A percentile compares a stretch with the other conserved stretches of the same genome.
Conservation (phyloP, 2,797 vertebrate genomes). For the Tinamus major region DNA sequence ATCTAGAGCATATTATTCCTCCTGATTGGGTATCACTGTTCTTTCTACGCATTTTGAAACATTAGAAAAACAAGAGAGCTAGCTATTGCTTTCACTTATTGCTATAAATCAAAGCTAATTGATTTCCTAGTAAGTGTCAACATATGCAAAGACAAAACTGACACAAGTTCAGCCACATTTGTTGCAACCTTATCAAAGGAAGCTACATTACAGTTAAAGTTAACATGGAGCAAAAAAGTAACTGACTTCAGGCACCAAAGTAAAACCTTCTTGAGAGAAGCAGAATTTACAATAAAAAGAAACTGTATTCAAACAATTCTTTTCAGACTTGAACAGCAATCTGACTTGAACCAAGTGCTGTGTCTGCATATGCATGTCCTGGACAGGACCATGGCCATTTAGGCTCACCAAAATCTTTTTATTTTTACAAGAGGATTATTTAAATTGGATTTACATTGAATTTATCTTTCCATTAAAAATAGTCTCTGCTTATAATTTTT, state of each 20-base stretch:
- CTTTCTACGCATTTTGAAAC: background rate
- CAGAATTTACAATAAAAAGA: background rate
- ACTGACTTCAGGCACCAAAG: background rate
- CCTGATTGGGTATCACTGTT: background rate
- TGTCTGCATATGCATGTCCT: rapidly evolving
- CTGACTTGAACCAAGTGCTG: background rate
- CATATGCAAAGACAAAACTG: background rate
- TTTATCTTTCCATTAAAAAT: background rate
- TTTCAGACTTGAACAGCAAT: background rate
- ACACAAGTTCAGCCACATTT: background rate
- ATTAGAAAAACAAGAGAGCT: background rate
- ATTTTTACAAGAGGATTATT: background rate
- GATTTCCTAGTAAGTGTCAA: background rate
- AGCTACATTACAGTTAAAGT: background rate
- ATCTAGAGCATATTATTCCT: background rate
- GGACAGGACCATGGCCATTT: background rate
- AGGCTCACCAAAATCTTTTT: background rate
- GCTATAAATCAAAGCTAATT: background rate
- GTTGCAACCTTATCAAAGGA: background rate
- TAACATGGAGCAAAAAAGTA: background rate
- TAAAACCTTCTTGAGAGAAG: background rate
- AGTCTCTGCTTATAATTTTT: background rate
- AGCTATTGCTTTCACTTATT: background rate
- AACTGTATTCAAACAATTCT: background rate
- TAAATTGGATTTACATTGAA: background rate